phyloP scores from a whole-genome alignment of 2,797 vertebrate genomes.

The Enteromius mattozi region DNA sequence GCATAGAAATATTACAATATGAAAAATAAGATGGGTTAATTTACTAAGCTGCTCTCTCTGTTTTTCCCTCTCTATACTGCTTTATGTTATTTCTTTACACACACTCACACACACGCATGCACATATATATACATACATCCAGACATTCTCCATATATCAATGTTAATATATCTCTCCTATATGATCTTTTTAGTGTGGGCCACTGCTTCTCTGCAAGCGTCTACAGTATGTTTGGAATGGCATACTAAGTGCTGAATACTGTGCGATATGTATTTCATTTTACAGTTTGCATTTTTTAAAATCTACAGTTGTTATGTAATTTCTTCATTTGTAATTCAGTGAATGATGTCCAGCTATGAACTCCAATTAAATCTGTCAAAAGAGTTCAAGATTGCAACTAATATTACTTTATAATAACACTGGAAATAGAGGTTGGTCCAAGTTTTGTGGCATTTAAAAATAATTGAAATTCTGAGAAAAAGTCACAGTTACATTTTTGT shows the following conservation, averaged over 20 bases:
- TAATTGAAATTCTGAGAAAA: not conserved
- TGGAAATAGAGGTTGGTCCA: not conserved
- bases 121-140: constrained; percentile 18
- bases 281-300: not conserved
- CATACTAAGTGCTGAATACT: not conserved
- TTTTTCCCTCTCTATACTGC: not conserved
- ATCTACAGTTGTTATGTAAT: not conserved
- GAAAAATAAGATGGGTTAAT: constrained; percentile 14
- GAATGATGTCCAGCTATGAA: not conserved
- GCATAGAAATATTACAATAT: constrained; percentile 29
- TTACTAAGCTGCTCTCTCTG: constrained; percentile 18
- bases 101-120: constrained; percentile 11
- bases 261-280: not conserved
- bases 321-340: not conserved
- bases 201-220: constrained; percentile 22
- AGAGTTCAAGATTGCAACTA: not conserved
- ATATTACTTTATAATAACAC: not conserved
- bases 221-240: not conserved
- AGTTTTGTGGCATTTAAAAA: not conserved
- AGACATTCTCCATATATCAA: constrained; percentile 20
- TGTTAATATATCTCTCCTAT: constrained; percentile 35
- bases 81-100: constrained; percentile 7
- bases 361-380: not conserved
- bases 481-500: not conserved
- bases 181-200: not conserved